Base-by-base conservation (phyloP, 1,140 invertebrate genomes). In the Amyelois transitella region DNA sequence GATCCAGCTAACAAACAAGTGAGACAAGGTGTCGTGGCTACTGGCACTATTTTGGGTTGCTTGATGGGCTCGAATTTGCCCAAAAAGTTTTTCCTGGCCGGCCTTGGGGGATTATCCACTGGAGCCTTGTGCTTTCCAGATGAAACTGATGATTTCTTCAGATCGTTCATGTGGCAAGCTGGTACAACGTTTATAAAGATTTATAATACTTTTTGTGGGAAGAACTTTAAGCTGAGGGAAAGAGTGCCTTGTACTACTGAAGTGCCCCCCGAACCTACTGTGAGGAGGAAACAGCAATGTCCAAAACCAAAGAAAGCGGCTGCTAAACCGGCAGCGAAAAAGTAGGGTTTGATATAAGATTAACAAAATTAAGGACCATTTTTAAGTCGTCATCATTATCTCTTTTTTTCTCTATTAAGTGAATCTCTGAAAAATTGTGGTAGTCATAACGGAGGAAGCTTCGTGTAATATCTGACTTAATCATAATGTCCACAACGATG, bases 61-160 rank as follows among this genome's bases (percentile, higher is more conserved):
- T 48, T 69, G 5, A 0, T 79, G 8, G 71, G 69, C 2, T 47
- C 56, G 4, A 66, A 71, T 2, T 56, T 83, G 19, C 73, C 71
- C 2, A 54, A 64, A 5, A 60, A 66, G 6, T 0, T 81, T 0
- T 69, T 86, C 25, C 69, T 52, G 12, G 73, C 77, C 0, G 56
- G 55, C 0, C 43, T 72, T 6, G 76, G 81, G 0, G 53, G 69
- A 0, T 51, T 80, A 0, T 51, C 72, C 0, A 52, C 67, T 14
- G 82, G 82, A 4, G 66, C 81, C 0, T 12, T 85, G 1, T 77
- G 74, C 32, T 86, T 81, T 20, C 83, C 83, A 0, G 73, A 72
- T 10, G 77, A 81, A 56, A 83, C 80, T 0, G 83, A 86, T 53
- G 67, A 74, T 2, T 50, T 48, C 0, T 75, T 84, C 14, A 68